Evolutionary conservation across 2,888 invertebrate genomes (phyloP).

Genomic region (Pogonocherus hispidulus): DNA sequence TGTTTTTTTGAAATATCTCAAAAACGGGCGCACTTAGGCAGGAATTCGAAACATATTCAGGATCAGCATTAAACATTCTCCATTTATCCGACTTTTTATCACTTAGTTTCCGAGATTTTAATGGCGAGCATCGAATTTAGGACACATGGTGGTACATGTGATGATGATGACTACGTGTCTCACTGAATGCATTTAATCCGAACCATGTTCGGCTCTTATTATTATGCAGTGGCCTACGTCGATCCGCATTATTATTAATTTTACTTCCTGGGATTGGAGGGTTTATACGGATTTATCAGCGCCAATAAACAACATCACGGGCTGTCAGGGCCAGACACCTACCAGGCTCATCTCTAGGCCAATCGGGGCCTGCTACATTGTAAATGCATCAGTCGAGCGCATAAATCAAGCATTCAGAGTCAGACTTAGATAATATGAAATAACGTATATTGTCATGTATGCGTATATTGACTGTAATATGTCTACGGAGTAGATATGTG

Average conservation of each 20-base stretch:
- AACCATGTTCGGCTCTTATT: background rate
- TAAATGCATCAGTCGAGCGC: constrained; percentile 26
- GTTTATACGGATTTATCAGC: constrained; percentile 19
- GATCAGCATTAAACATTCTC: too few species aligned
- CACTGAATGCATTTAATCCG: background rate
- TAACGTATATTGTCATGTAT: constrained; percentile 2
- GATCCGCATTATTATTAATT: constrained; percentile 12
- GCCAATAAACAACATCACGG: constrained; percentile 25
- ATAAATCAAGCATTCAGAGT: constrained; percentile 22
- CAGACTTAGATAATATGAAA: constrained; percentile 9
- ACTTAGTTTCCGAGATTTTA: too few species aligned
- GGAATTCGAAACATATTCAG: too few species aligned
- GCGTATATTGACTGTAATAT: background rate
- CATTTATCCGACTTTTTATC: too few species aligned
- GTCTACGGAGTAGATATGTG: too few species aligned
- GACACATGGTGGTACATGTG: too few species aligned
- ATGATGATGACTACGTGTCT: too few species aligned
- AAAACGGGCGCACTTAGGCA: too few species aligned
- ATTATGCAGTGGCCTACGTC: background rate
- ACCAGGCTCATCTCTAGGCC: constrained; percentile 12
- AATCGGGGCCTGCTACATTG: constrained; percentile 11
- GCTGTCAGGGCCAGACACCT: constrained; percentile 26
- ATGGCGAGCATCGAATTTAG: too few species aligned
- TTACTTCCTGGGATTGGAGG: constrained; percentile 14
- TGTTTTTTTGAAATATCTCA: too few species aligned